A percentile compares a stretch with the other conserved stretches of the same genome.
phyloP scores from a whole-genome alignment of 2,113 vertebrate genomes.

The Serilophus lunatus region DNA sequence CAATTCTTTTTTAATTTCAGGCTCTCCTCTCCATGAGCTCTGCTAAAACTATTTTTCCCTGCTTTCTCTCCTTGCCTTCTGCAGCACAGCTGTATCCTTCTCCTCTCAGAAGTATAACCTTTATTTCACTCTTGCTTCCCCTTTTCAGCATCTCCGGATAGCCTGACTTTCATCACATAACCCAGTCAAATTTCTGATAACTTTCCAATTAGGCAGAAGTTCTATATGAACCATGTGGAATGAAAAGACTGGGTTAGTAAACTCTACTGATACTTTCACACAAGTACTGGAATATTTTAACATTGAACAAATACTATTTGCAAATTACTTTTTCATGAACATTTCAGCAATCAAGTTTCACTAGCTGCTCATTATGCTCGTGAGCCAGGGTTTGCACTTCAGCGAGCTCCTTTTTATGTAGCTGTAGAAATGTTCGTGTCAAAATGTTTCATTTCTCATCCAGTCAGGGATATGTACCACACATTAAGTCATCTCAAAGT shows the following conservation, averaged over 20 bases:
- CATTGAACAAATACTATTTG: conserved; percentile 7
- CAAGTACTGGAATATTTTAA: neutral
- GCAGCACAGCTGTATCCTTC: neutral
- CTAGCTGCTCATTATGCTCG: neutral
- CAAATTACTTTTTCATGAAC: conserved; percentile 13
- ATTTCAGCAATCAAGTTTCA: neutral
- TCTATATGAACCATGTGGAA: neutral
- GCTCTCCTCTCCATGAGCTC: neutral
- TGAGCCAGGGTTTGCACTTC: neutral
- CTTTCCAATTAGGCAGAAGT: conserved; percentile 23
- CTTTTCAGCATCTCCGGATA: conserved; percentile 1
- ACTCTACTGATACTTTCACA: neutral
- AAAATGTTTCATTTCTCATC: conserved; percentile 49
- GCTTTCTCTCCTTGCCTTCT: neutral
- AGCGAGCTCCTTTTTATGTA: neutral
- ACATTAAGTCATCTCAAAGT: neutral
- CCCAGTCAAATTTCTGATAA: neutral
- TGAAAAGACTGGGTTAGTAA: conserved; percentile 22
- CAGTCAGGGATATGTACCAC: neutral
- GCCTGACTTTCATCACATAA: neutral
- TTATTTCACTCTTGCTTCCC: neutral
- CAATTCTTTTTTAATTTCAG: neutral
- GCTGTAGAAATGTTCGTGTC: conserved; percentile 29
- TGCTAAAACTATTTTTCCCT: neutral
- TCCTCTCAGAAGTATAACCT: neutral